Conservation (phyloP, 2,113 vertebrate species). For the Tyrannus savana region DNA sequence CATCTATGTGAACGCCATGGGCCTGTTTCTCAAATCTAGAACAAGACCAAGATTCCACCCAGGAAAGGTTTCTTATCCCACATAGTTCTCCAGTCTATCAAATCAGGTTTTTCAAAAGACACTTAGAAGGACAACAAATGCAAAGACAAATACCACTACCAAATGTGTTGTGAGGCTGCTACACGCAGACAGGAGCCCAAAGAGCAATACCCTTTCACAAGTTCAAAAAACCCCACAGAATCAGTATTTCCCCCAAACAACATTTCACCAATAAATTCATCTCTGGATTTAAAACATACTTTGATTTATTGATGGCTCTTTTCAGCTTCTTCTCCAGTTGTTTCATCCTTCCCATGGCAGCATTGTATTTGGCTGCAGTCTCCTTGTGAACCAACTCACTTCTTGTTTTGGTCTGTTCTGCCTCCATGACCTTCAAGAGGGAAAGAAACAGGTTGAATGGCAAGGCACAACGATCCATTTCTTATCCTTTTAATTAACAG, state of each 20-base stretch:
- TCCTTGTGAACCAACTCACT: conserved; percentile 94
- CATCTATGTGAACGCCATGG: background rate
- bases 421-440: conserved; percentile 91
- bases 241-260: fast-evolving
- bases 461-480: background rate
- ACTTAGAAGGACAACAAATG: background rate
- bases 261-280: background rate
- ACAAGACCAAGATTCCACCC: background rate
- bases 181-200: background rate
- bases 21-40: background rate
- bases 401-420: conserved; percentile 89
- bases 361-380: conserved; percentile 91
- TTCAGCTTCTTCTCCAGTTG: conserved; percentile 98
- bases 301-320: conserved; percentile 96
- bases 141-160: background rate
- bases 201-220: background rate
- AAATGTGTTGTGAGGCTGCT: background rate
- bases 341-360: conserved; percentile 90
- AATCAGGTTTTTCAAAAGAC: background rate
- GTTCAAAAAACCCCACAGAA: background rate
- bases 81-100: background rate
- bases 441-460: background rate
- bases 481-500: background rate
- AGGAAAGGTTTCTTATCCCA: background rate
- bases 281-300: conserved; percentile 72